Percentiles rank a stretch among this genome's conserved stretches.
phyloP scores from a whole-genome alignment of 2,888 invertebrate species.

The Coremacera marginata region DNA sequence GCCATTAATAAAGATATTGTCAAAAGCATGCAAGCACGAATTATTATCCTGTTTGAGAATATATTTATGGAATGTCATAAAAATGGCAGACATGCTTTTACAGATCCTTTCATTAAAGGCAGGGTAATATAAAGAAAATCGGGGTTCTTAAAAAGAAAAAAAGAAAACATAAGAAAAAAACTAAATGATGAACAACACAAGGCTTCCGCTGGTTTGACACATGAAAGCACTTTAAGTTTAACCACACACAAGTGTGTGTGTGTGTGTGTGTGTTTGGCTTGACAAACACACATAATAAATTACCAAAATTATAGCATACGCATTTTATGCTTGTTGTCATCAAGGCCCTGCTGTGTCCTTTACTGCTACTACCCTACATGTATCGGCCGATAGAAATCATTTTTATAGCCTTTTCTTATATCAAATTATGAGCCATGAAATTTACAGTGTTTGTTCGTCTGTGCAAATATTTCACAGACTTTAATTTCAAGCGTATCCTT shows the following conservation, averaged over 20 bases:
- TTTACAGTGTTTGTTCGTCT: constrained; percentile 3
- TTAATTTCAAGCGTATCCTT: constrained; percentile 6
- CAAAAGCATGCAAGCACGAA: constrained; percentile 25
- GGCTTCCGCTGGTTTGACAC: constrained; percentile 11
- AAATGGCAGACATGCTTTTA: not conserved
- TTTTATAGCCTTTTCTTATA: constrained; percentile 9
- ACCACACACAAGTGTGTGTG: not conserved
- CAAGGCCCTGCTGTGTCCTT: not conserved
- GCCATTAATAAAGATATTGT: constrained; percentile 36
- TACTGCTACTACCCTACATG: not conserved
- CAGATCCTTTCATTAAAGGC: not conserved
- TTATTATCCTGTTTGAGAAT: constrained; percentile 31
- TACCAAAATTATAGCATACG: not conserved
- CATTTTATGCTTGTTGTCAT: not conserved
- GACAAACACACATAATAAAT: not conserved
- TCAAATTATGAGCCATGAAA: constrained; percentile 30
- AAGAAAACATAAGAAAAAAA: not conserved
- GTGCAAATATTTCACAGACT: constrained; percentile 6
- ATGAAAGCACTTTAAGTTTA: not conserved
- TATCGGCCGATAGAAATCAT: not conserved
- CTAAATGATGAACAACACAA: not conserved
- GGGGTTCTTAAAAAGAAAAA: not conserved
- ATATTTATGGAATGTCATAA: constrained; percentile 33
- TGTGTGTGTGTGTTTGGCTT: not conserved
- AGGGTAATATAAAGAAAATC: too few relatives aligned